Percentiles rank a stretch among this genome's conserved stretches.
Evolutionary conservation across 2,113 vertebrate species (phyloP).

Genomic region (Pachycephala philippinensis): DNA sequence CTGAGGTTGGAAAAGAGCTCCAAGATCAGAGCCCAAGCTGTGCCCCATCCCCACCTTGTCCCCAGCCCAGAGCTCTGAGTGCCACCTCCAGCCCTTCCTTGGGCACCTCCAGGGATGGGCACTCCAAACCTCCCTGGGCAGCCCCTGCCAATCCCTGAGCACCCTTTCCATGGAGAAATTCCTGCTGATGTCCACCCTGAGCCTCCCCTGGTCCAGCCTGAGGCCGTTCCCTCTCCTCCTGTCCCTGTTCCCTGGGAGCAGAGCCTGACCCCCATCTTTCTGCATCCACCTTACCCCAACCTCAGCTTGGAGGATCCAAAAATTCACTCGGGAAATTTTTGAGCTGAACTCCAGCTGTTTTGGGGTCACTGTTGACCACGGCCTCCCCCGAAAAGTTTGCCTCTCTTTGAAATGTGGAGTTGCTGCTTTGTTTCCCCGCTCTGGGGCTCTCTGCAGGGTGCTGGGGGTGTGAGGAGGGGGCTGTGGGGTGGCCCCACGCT

Average conservation of each 20-base stretch:
- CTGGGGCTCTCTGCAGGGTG: fast-evolving
- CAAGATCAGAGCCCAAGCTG: fast-evolving
- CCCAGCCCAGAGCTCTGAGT: neutral
- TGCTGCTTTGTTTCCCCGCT: neutral
- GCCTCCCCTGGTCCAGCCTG: neutral
- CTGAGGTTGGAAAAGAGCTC: neutral
- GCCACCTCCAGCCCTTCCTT: neutral
- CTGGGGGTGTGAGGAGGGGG: neutral
- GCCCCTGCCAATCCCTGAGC: neutral
- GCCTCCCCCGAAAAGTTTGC: neutral
- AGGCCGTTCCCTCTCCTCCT: neutral
- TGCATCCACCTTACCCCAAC: neutral
- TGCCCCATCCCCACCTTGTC: fast-evolving
- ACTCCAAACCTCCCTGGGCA: neutral
- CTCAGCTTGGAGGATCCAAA: neutral
- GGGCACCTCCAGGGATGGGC: neutral
- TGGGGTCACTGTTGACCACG: fast-evolving
- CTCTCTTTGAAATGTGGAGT: neutral
- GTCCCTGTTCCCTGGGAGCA: neutral
- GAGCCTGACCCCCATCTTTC: fast-evolving
- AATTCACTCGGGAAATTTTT: neutral
- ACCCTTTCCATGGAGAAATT: neutral
- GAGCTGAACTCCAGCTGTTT: neutral
- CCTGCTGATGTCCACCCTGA: neutral
- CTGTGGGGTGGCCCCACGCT: neutral